These are phyloP conservation scores for Callocephalon fimbriatum DNA, from an alignment of 2,113 vertebrate genomes.

Conservation along the genomic window DNA sequence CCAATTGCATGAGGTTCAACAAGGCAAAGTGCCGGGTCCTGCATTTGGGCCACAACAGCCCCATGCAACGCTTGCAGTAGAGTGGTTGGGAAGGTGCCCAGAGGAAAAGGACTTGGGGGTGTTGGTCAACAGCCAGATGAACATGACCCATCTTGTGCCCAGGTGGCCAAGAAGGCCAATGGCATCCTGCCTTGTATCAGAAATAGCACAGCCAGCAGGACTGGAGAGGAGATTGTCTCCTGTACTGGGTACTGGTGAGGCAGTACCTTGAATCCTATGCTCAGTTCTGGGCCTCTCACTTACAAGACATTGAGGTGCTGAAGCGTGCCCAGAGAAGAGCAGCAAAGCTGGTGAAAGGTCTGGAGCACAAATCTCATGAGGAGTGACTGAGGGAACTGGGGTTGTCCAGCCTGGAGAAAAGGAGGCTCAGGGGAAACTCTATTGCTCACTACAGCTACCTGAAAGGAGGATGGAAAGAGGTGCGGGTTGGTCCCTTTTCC, in stretches of 20 bases:
- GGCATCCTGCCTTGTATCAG: background rate
- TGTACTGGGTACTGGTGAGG: background rate
- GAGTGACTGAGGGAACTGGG: background rate
- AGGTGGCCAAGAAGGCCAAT: background rate
- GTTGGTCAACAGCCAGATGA: background rate
- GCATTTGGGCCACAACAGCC: background rate
- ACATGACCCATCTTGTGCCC: background rate
- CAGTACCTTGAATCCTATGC: background rate
- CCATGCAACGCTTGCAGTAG: background rate
- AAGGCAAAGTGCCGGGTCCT: background rate
- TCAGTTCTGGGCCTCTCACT: background rate
- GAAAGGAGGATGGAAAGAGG: background rate
- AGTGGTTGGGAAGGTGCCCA: background rate
- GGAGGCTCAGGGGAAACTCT: background rate
- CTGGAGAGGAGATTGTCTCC: background rate
- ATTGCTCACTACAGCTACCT: background rate
- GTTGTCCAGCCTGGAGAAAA: background rate
- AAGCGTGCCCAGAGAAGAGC: background rate
- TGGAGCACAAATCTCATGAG: background rate
- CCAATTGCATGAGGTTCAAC: background rate
- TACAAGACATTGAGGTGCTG: background rate
- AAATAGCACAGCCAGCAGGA: background rate
- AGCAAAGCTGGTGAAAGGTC: background rate
- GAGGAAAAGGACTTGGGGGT: background rate
- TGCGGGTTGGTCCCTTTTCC: background rate